Evolutionary conservation across 1,140 invertebrate species (phyloP), one percentile per base, ranked within the genome.

Genomic region (Drosophila albomicans): DNA sequence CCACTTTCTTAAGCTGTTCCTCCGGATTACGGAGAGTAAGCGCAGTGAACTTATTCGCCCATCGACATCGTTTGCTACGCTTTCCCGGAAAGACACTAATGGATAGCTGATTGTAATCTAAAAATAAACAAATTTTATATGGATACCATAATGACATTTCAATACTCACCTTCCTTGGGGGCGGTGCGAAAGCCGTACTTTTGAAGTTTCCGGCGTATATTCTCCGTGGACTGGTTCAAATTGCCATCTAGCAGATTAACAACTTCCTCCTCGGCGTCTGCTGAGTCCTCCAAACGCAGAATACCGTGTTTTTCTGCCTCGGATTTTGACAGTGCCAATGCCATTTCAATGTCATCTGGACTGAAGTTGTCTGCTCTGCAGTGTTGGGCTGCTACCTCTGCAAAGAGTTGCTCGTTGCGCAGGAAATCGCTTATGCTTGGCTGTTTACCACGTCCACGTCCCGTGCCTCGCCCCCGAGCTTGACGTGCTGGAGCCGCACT

Each of bases 291-390:
- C 8, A 72, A 13, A 0, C 51, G 51, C 5, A 75, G 30, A 2
- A 59, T 30, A 5, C 79, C 82, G 10, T 49, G 54, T 45, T 75
- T 86, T 35, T 92, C 82, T 1, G 77, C 78, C 59, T 92, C 89
- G 0, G 91, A 92, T 61, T 81, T 87, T 16, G 91, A 92, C 16
- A 92, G 61, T 7, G 88, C 90, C 66, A 92, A 65, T 43, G 91
- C 91, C 74, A 92, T 78, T 72, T 88, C 90, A 57, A 92, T 90
- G 59, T 92, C 91, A 61, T 91, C 77, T 4, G 82, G 82, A 80
- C 81, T 91, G 10, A 92, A 84, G 49, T 90, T 90, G 30, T 92
- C 91, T 7, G 81, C 79, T 28, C 79, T 54, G 43, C 91, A 91
- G 41, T 92, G 90, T 52, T 92, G 81, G 1, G 90, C 91, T 3